Evolutionary conservation across 2,113 vertebrate genomes (phyloP), one percentile per base, ranked within the genome.

Genomic region (Daphoenositta chrysoptera): DNA sequence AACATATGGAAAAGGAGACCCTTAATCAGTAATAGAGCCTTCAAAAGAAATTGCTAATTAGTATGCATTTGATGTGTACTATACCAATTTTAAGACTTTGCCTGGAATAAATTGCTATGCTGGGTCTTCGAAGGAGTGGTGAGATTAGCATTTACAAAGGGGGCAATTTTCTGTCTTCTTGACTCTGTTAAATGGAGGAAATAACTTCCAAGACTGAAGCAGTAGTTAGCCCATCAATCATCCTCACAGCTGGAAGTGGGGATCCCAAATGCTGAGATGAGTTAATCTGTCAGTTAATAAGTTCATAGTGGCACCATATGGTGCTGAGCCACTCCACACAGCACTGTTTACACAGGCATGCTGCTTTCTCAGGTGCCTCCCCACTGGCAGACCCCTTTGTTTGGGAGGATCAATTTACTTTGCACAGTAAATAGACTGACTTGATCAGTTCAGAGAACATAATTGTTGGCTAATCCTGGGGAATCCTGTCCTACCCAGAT

Each of bases 251-350:
- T 98, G 98, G 98, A 98, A 98, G 97, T 97, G 97, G 98, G 96
- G 92, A 97, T 98, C 97, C 97, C 97, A 97, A 98, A 97, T 95
- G 97, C 98, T 96, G 98, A 97, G 98, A 99, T 98, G 98, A 98
- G 98, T 99, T 99, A 99, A 99, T 99, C 99, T 98, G 45, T 97
- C 97, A 98, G 98, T 98, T 99, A 99, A 99, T 99, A 99, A 99
- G 98, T 99, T 99, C 99, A 99, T 98, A 99, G 98, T 98, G 98
- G 98, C 98, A 99, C 99, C 99, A 99, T 99, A 99, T 99, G 98
- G 98, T 76, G 98, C 97, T 77, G 97, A 98, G 98, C 98, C 97
- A 98, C 98, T 98, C 97, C 98, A 95, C 97, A 98, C 98, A 98
- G 98, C 97, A 97, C 98, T 98, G 99, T 99, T 99, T 99, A 99